Evolutionary conservation across 2,113 vertebrate species (phyloP).

Genomic region (Fulica atra): DNA sequence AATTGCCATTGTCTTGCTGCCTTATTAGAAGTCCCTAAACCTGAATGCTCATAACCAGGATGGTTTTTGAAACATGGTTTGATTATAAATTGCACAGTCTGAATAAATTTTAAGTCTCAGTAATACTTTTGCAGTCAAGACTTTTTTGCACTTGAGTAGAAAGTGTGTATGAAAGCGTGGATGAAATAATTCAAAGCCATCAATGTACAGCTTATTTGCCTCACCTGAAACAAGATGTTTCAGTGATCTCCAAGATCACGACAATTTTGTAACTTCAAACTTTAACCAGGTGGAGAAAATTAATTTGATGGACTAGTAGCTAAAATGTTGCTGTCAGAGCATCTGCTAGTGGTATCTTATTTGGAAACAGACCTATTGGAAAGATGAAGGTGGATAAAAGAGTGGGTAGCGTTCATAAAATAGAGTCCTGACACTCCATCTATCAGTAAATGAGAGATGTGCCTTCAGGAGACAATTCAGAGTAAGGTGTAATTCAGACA

Average conservation of each 20-base stretch:
- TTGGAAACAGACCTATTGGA: background rate
- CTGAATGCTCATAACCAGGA: background rate
- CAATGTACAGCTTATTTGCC: background rate
- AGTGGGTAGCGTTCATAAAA: rapidly evolving
- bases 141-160: background rate
- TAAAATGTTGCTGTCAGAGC: background rate
- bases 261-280: background rate
- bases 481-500: background rate
- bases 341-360: background rate
- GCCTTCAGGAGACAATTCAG: background rate
- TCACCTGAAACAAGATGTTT: background rate
- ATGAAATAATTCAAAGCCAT: background rate
- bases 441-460: background rate
- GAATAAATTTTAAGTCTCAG: background rate
- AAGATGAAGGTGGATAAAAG: background rate
- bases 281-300: background rate
- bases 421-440: background rate
- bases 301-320: background rate
- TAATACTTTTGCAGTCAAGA: background rate
- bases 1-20: background rate
- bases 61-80: background rate
- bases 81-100: background rate
- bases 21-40: background rate
- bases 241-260: background rate
- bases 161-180: background rate